Percentiles rank a stretch among this genome's conserved stretches.
phyloP scores from a whole-genome alignment of 2,797 vertebrate species.

The Pogoniulus pusillus region DNA sequence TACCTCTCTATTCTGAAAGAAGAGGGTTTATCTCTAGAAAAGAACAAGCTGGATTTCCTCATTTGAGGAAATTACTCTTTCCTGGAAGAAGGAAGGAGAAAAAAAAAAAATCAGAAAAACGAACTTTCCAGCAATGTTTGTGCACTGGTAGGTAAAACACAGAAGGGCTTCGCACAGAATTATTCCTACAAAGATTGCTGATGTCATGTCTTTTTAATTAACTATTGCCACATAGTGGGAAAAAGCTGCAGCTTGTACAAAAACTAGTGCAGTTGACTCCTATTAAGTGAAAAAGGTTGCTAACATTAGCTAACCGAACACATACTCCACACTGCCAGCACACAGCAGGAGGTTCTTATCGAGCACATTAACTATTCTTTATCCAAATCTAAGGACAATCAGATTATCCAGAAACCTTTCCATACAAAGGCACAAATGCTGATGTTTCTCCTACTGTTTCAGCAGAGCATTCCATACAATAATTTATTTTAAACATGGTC shows the following conservation, averaged over 20 bases:
- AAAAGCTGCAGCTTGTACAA: not conserved
- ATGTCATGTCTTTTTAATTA: not conserved
- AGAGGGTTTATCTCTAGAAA: not conserved
- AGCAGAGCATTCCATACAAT: not conserved
- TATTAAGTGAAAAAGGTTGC: conserved; percentile 14
- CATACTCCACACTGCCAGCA: not conserved
- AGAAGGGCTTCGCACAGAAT: not conserved
- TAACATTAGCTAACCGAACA: conserved; percentile 14
- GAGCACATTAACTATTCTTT: not conserved
- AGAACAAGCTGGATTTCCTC: not conserved
- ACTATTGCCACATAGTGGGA: not conserved
- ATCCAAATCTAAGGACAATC: not conserved
- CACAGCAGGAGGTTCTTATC: conserved; percentile 3
- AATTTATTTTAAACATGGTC: not conserved
- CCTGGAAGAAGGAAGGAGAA: not conserved
- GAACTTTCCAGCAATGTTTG: not conserved
- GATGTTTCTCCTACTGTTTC: not conserved
- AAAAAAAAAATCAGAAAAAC: not conserved
- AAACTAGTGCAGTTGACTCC: not conserved
- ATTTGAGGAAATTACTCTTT: not conserved
- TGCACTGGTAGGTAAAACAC: not conserved
- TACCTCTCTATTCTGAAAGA: not conserved
- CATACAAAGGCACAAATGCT: not conserved
- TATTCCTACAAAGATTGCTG: not conserved
- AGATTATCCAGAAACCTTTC: not conserved